Percentiles rank a stretch among this genome's conserved stretches.
Conservation (phyloP, 2,888 invertebrate species). For the Agrotis ipsilon region DNA sequence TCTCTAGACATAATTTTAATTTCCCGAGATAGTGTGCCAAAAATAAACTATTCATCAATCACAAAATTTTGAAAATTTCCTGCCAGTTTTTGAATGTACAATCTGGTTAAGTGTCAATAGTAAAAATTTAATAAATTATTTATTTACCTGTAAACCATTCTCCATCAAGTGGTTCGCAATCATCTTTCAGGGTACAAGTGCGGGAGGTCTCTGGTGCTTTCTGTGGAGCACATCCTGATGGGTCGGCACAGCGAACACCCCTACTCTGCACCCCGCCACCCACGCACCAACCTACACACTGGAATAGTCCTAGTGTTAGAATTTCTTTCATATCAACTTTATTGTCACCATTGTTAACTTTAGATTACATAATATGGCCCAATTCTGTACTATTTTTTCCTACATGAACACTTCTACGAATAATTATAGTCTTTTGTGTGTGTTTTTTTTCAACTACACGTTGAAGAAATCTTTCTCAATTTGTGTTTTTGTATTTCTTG, state of each 20-base stretch:
- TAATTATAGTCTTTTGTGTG: no score
- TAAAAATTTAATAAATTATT: not conserved
- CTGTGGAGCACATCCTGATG: conserved; percentile 91
- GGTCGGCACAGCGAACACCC: conserved; percentile 93
- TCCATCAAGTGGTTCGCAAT: conserved; percentile 93
- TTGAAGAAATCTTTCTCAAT: no score
- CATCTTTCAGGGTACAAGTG: conserved; percentile 92
- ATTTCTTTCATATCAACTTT: not conserved
- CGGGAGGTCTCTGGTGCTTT: conserved; percentile 91
- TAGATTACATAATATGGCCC: no score
- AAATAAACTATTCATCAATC: not conserved
- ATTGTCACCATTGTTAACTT: no score
- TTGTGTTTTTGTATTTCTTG: no score
- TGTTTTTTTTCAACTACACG: no score
- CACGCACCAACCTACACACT: conserved; percentile 94
- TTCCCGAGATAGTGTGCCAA: not conserved
- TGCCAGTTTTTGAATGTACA: not conserved
- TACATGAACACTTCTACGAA: no score
- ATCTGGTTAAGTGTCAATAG: not conserved
- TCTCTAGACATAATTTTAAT: no score
- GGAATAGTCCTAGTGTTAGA: conserved; percentile 44
- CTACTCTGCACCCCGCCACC: conserved; percentile 94
- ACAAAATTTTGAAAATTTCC: not conserved
- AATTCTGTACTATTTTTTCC: not conserved
- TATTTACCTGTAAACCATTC: conserved; percentile 95